Evolutionary conservation across 2,113 vertebrate genomes (phyloP), one percentile per base, ranked within the genome.

Genomic region (Lasiurus borealis): DNA sequence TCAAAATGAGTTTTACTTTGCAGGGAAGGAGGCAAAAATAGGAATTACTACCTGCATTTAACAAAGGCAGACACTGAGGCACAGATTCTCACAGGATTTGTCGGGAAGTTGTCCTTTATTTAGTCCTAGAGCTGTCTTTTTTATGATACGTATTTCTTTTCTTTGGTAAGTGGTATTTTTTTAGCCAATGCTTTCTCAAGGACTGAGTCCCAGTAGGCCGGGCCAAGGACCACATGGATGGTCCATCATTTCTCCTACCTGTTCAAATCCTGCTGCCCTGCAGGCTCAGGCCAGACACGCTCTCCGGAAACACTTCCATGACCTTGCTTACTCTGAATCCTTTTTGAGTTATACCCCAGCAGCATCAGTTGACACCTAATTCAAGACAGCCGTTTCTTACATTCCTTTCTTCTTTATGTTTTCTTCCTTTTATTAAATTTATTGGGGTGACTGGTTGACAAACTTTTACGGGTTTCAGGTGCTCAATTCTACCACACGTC

Each of bases 21-120:
- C n/a, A 82, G 94, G 52, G 54, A 88, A 85, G 31, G 34, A 82
- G 31, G 34, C 57, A 78, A 89, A 89, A 77, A 36, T 21, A n/a
- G 69, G 80, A 77, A 50, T 31, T 19, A 16, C 16, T 31, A 18
- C 14, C 52, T 78, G 15, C 21, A 25, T 31, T 75, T 75, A 18
- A 69, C 12, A 34, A 40, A 77, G 27, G 18, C 57, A 91, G 73
- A 46, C 23, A 12, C 3, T 0, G 25, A 72, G 23, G 10, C 31
- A 66, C 12, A 31, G 18, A 9, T 6, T 21, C 44, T 13, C 44
- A 3, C 10, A 6, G 10, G 27, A 81, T 81, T 16, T 7, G 18
- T 66, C 73, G 72, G 18, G 8, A 52, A 21, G 2, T 19, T 15
- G 44, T 18, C 21, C 10, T 72, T 29, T 72, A 48, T n/a, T 86